Evolutionary conservation across 1,140 invertebrate species (phyloP), one percentile per base, ranked within the genome.

Genomic region (Palaemon carinicauda): DNA sequence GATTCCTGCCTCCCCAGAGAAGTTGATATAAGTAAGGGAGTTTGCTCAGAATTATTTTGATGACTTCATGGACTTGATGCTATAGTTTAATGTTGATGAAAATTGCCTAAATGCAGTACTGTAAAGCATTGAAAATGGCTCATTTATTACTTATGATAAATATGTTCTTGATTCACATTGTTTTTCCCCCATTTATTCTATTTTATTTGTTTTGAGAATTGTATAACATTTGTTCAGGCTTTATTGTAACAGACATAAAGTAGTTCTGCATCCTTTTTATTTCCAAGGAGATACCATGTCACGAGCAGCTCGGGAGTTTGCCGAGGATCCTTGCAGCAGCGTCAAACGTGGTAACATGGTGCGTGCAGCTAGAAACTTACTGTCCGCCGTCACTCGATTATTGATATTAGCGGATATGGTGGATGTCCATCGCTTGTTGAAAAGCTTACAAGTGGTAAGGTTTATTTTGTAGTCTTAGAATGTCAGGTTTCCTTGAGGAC

Each of bases 351-450:
- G 96, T 0, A 96, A 97, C 88, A 99, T 99, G 97, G 97, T 99
- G 21, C 93, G 97, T 15, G 97, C 97, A 15, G 98, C 98, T 1
- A 93, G 98, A 86, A 96, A 96, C 91, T 92, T 99, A 19, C 93
- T 99, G 2, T 98, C 96, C 7, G 97, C 98, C 27, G 98, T 99
- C 5, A 99, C 98, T 0, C 92, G 97, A 12, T 93, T 99, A 10
- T 93, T 99, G 0, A 99, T 99, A 88, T 92, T 99, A 7, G 98
- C 98, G 12, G 98, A 99, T 91, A 98, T 99, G 97, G 97, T 99
- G 5, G 98, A 99, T 92, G 98, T 99, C 33, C 97, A 98, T 93
- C 93, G 98, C 19, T 93, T 99, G 24, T 92, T 99, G 3, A 96
- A 97, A 91, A 97, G 96, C n/a, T 93, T 99, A 14, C 94, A 96